Percentiles rank a stretch among this genome's conserved stretches.
Evolutionary conservation across 2,888 invertebrate species (phyloP).

Genomic region (Polyommatus icarus): DNA sequence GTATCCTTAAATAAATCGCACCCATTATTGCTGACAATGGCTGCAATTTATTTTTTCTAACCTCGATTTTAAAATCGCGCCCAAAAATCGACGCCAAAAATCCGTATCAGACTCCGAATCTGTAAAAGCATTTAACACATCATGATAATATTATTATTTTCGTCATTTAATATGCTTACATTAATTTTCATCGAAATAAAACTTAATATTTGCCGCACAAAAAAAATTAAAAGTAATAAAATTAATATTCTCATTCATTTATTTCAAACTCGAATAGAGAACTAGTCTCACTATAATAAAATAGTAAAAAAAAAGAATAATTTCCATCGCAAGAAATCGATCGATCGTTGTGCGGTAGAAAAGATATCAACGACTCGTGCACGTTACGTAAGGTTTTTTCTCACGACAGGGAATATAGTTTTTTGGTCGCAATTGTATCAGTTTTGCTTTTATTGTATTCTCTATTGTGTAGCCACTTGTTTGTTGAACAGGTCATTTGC

Average conservation of each 20-base stretch:
- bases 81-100: background rate
- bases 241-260: background rate
- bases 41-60: constrained; percentile 10
- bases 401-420: constrained; percentile 34
- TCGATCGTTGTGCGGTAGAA: constrained; percentile 39
- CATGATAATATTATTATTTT: too few relatives aligned
- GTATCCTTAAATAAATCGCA: background rate
- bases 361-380: constrained; percentile 44
- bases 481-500: constrained; percentile 18
- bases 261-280: background rate
- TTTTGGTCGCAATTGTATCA: constrained; percentile 29
- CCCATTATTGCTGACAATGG: background rate
- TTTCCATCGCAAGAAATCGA: background rate
- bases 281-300: too few relatives aligned
- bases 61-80: background rate
- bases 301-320: background rate
- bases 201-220: too few relatives aligned
- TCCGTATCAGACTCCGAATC: background rate
- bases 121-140: background rate
- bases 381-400: constrained; percentile 39
- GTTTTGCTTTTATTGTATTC: constrained; percentile 26
- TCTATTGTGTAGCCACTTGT: background rate
- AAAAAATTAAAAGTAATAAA: too few relatives aligned
- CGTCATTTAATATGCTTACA: too few relatives aligned
- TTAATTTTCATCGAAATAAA: too few relatives aligned